Base-by-base conservation (phyloP, 2,797 vertebrate genomes). In the Xenentodon cancila region DNA sequence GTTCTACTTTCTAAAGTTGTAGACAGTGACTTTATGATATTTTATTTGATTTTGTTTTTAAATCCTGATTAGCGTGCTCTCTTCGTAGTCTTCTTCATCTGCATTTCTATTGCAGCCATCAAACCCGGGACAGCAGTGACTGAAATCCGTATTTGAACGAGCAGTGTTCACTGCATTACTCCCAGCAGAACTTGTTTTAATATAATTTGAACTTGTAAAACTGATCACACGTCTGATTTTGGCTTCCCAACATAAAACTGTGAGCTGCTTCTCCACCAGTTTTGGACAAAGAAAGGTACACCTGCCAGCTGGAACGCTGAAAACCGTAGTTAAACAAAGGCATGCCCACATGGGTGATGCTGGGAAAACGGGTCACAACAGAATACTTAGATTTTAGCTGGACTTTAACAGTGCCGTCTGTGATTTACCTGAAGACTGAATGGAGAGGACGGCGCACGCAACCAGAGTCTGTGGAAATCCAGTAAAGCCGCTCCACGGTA, bases 261-360 rank as follows among this genome's bases (percentile, higher is more conserved):
- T 3, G 5, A 68, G 19, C 57, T 47, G 49, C 27, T 54, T 77
- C 54, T 53, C 25, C 52, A 68, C 64, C 44, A 47, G 56, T 80
- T 81, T 70, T 74, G 71, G 54, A 70, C 71, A 54, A 68, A 72
- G 13, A 3, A 67, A 65, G 45, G 25, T 59, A 77, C 34, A 43
- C 9, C 30, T 15, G 60, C 56, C 30, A 52, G 32, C 45, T 66
- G 49, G 46, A 54, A 25, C 42, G 48, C 20, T 22, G 47, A n/a
- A 68, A 72, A 64, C 18, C 20, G 21, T 30, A 44, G 34, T 48
- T 49, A 67, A 69, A 60, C 51, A 45, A 25, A 12, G 27, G 16
- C 7, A n/a, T 17, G 9, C 20, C 37, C 44, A 59, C 64, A 16
- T 30, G 42, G 47, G 21, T 5, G 15, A 44, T 9, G 18, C 20